A percentile compares a stretch with the other conserved stretches of the same genome.
phyloP scores from a whole-genome alignment of 2,797 vertebrate genomes.

The Alca torda region DNA sequence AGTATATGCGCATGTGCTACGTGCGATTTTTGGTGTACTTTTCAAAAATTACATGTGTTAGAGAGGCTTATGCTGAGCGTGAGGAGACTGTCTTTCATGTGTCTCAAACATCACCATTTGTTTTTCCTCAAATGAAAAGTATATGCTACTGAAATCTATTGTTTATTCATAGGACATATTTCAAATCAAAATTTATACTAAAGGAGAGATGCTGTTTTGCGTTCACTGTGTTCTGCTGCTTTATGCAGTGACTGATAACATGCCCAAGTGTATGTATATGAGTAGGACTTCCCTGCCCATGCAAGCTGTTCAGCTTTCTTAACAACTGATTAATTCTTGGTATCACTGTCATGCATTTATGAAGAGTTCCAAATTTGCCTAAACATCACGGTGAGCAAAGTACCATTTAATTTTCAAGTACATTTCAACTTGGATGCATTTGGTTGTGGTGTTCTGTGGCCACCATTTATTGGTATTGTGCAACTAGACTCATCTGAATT shows the following conservation, averaged over 20 bases:
- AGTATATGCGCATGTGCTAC: accelerated
- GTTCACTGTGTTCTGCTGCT: neutral
- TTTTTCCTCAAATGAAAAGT: neutral
- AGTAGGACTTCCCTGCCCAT: neutral
- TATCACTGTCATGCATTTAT: neutral
- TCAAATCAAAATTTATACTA: neutral
- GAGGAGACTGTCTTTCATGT: neutral
- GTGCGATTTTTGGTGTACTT: neutral
- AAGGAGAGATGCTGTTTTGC: neutral
- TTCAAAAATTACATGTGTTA: neutral
- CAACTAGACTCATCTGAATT: neutral
- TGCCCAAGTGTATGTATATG: too few species aligned
- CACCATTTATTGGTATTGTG: neutral
- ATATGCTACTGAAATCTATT: neutral
- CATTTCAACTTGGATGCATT: neutral
- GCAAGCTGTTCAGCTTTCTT: neutral
- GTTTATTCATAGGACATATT: neutral
- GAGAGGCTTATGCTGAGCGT: neutral
- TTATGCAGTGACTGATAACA: neutral
- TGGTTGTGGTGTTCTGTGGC: neutral
- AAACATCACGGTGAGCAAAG: neutral
- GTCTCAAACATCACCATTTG: neutral
- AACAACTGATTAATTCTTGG: neutral
- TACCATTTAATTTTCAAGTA: neutral
- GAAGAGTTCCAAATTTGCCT: neutral